These are phyloP conservation scores for Trichogramma dendrolimi DNA, from an alignment of 2,888 invertebrate genomes.

Conservation along the genomic window DNA sequence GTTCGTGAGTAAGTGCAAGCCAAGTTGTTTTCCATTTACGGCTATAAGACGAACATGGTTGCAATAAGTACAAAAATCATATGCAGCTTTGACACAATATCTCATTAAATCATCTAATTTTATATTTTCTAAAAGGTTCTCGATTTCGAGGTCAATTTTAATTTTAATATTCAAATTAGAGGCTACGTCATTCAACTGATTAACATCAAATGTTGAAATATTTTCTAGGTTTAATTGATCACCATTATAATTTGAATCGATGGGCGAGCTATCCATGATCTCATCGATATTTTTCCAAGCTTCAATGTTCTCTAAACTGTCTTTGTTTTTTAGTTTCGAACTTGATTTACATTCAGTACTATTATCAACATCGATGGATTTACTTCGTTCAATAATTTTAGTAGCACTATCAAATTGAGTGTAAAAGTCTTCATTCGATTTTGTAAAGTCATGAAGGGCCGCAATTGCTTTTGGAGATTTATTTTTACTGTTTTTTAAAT, in stretches of 20 bases:
- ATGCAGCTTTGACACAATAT: conserved; percentile 68
- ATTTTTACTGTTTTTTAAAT: too few species aligned
- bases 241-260: conserved; percentile 29
- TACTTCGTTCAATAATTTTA: conserved; percentile 7
- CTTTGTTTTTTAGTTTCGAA: conserved; percentile 1
- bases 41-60: conserved; percentile 82
- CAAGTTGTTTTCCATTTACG: conserved; percentile 76
- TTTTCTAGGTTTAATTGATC: conserved; percentile 62
- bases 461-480: too few species aligned
- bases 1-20: conserved; percentile 73
- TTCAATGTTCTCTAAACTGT: conserved; percentile 8
- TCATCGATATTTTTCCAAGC: conserved; percentile 4
- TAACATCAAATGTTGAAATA: conserved; percentile 56
- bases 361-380: not conserved
- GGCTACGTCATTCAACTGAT: not conserved
- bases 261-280: not conserved
- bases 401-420: not conserved
- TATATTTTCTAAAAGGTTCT: conserved; percentile 72
- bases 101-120: conserved; percentile 68
- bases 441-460: too few species aligned
- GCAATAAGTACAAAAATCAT: conserved; percentile 74
- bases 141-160: conserved; percentile 62
- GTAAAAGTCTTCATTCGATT: too few species aligned
- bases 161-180: too few species aligned
- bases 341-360: conserved; percentile 15